Base-by-base conservation (phyloP, 23 tunicate species). In the Corella eumyota region DNA sequence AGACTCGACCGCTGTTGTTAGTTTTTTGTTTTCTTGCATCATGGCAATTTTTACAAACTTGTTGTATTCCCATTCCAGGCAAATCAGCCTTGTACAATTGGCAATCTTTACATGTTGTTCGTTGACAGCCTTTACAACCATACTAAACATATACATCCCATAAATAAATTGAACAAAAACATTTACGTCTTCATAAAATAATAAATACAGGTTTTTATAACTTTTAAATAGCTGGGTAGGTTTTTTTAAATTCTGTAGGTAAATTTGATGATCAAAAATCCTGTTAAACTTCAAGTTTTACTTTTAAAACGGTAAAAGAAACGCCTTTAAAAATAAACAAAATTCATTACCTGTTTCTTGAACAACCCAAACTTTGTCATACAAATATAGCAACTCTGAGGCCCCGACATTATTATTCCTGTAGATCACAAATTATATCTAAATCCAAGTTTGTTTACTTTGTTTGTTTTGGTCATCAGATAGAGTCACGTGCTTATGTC, bases 21-120 rank as follows among this genome's bases (percentile, higher is more conserved):
- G 67, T 26, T 7, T 62, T 66, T 21, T 33, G 30, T 29, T 65
- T 44, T 1, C 30, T 27, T 31, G 54, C 59, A 25, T 66, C 34
- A 58, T 34, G 58, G 58, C 82, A 75, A 28, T 31, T 32, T 46
- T 66, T 66, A 49, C 82, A 75, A 4, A 75, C 60, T 32, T 44
- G 19, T 32, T 65, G 66, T 4, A 62, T 66, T 32, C 38, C 49
- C 4, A 45, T 5, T 9, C 59, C 71, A 35, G 70, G 71, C 50
- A 66, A 23, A 3, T 45, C 64, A 9, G 36, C 22, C 9, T 31
- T 65, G 31, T 62, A 36, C 0, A 71, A 69, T 22, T 69, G 58
- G 62, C 94, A 84, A 11, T 72, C 74, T 53, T 84, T 84, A 72
- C 94, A 84, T 33, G 80, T 67, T 22, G 94, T 65, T 13, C 72